These are phyloP conservation scores for Siniperca obscura DNA, from an alignment of 2,797 vertebrate species.

Conservation along the genomic window DNA sequence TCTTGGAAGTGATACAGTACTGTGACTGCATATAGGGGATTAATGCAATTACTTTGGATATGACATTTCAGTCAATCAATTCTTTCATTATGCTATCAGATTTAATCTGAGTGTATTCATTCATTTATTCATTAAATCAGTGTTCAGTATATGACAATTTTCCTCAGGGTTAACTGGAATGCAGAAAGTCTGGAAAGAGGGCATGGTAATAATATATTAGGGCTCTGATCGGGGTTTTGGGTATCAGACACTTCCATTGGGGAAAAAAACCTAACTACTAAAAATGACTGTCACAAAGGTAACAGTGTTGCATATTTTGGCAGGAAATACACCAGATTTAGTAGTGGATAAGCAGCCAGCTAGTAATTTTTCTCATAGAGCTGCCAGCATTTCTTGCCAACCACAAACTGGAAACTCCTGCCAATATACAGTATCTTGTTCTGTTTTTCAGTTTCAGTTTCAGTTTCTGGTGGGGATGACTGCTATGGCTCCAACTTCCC, in stretches of 20 bases:
- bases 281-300: not conserved
- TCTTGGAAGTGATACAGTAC: slow-evolving; percentile 1
- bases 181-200: slow-evolving; percentile 5
- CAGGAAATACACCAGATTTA: slow-evolving; percentile 27
- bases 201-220: slow-evolving; percentile 4
- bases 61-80: slow-evolving; percentile 47
- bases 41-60: slow-evolving; percentile 44
- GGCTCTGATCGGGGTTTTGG: slow-evolving; percentile 30
- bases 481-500: not conserved
- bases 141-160: slow-evolving; percentile 19
- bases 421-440: slow-evolving; percentile 8
- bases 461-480: not conserved
- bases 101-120: slow-evolving; percentile 45
- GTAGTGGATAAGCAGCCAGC: slow-evolving; percentile 24
- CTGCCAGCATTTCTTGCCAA: slow-evolving; percentile 43
- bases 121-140: slow-evolving; percentile 26
- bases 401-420: slow-evolving; percentile 20
- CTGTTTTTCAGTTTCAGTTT: slow-evolving; percentile 33
- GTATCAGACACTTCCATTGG: not conserved
- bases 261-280: not conserved
- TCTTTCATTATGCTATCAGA: slow-evolving; percentile 30
- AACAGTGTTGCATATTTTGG: not conserved
- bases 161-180: slow-evolving; percentile 37
- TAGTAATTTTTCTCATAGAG: slow-evolving; percentile 26
- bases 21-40: slow-evolving; percentile 3